Base-by-base conservation (phyloP, 53 echinoderm and acorn worm species). In the Astropecten irregularis region DNA sequence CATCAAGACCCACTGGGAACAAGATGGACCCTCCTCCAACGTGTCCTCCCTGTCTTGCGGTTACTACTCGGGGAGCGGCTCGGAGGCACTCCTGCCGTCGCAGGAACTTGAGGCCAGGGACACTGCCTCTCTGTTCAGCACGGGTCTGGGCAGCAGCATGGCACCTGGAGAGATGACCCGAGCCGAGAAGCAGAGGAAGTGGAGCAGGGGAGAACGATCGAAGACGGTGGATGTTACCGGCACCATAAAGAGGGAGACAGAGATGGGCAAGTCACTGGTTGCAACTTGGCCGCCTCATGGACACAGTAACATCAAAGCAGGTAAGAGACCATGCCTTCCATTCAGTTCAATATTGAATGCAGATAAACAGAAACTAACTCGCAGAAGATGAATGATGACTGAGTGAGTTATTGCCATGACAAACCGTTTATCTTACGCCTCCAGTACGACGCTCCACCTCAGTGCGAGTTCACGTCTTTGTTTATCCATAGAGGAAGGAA, bases 201-300 rank as follows among this genome's bases (percentile, higher is more conserved):
- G 88, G 88, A 83, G 88, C 50, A 63, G 83, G n/a, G 88, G 83
- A 38, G 83, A 88, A 28, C 39, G 83, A 34, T 49, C 83, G 2
- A 88, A 82, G 71, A 88, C 83, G 18, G 88, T 83, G 16, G 88
- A 83, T 40, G 73, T 64, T n/a, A 73, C 88, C 0, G 62, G 57
- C 10, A 83, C 83, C 3, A 71, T 66, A 32, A 71, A 73, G 54
- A 64, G 73, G 18, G 83, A 83, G 34, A 27, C 67, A 0, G 88
- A 88, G 23, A 62, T 82, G 46, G 73, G 88, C 9, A 73, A 63
- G n/a, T 66, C 83, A 8, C 52, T 88, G n/a, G 83, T 88, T 33
- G 71, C 88, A 18, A 88, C 88, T 9, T 88, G 88, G 88, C 88
- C 88, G 13, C 82, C 73, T n/a, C 82, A 88, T 63, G 71, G 54